Base-by-base conservation (phyloP, 2,888 invertebrate species). In the Drosophila heteroneura region DNA sequence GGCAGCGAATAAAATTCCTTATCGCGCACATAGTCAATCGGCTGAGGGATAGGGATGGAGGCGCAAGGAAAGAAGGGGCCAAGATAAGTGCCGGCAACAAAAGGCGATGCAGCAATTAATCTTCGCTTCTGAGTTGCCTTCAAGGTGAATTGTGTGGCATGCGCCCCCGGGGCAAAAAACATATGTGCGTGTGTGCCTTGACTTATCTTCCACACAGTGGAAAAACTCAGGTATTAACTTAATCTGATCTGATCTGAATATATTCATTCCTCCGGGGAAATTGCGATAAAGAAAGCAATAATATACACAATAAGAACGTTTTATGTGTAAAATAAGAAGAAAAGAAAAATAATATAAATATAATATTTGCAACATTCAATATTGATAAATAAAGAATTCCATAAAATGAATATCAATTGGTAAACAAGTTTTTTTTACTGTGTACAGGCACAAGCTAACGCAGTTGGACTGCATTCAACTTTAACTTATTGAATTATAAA, bases 81-180 rank as follows among this genome's bases (percentile, higher is more conserved):
- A 39, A 81, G 89, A 83, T 88, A 84, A 78, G 80, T 78, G 83
- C 60, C 74, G 72, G 76, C 83, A 89, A 91, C 88, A 91, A 88
- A 91, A 90, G 88, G 76, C 89, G 76, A 89, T 75, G 81, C 79
- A 71, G 88, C 90, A 91, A 88, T 88, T 88, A 88, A 88, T 88
- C 88, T 88, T 88, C 90, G 86, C 91, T 86, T 89, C 89, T 85
- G 86, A 81, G 85, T 90, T 82, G 80, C 66, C 84, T 89, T 89
- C 90, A 89, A 85, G 90, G 85, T 85, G 90, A 85, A 83, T 85
- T 89, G 89, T 90, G 83, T 90, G 85, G 85, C 90, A 86, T 90
- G 90, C 89, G 90, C 87, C 86, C 84, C 67, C 67, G 79, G 81
- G 86, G 65, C 78, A 47, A 63, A 28, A 71, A 28, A 41, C 54